phyloP scores from a whole-genome alignment of 37 sponge, comb jelly and placozoan species.

The Halichondria panicea region DNA sequence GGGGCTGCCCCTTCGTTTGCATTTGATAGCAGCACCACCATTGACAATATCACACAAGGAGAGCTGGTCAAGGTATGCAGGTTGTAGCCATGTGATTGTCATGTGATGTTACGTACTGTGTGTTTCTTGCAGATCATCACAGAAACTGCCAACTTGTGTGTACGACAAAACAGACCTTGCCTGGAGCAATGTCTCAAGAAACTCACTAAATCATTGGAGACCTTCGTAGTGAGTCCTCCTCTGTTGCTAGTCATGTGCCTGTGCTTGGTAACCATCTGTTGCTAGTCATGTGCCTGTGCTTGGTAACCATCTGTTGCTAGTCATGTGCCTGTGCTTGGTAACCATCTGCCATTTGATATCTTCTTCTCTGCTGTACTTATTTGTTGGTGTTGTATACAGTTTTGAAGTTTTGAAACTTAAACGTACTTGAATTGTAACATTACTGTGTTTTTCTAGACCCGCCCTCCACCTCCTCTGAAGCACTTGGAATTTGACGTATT shows the following conservation, averaged over 20 bases:
- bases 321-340: neutral
- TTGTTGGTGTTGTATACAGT: too few species aligned
- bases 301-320: neutral
- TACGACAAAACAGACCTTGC: constrained; percentile 71
- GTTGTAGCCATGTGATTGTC: neutral
- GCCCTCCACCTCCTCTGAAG: constrained; percentile 37
- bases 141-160: constrained; percentile 54
- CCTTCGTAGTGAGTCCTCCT: constrained; percentile 32
- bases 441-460: constrained; percentile 19
- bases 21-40: constrained; percentile 63
- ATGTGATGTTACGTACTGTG: neutral
- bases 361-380: too few species aligned
- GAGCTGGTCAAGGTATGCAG: constrained; percentile 43
- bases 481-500: constrained; percentile 46
- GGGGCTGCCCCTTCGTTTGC: constrained; percentile 78
- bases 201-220: constrained; percentile 52
- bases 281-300: neutral
- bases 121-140: constrained; percentile 32
- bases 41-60: constrained; percentile 46
- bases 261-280: neutral
- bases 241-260: neutral
- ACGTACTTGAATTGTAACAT: too few species aligned
- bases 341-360: neutral
- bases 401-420: too few species aligned
- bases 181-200: constrained; percentile 69